These are phyloP conservation scores for Lathamus discolor DNA, from an alignment of 2,113 vertebrate species.

Conservation along the genomic window DNA sequence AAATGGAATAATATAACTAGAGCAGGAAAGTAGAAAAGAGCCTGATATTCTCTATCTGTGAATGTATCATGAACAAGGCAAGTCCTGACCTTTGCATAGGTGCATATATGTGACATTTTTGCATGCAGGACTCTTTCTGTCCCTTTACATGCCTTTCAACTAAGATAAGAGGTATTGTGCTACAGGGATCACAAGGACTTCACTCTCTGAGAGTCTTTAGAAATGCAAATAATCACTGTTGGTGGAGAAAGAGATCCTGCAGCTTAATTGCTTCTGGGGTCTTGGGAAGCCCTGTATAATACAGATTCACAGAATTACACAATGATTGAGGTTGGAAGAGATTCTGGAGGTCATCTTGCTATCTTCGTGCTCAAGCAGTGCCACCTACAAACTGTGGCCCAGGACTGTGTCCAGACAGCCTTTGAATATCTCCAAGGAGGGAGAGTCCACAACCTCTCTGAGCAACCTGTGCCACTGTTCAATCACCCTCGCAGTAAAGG, in stretches of 20 bases:
- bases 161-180: neutral
- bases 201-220: neutral
- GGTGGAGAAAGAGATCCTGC: neutral
- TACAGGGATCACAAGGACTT: neutral
- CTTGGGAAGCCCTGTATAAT: neutral
- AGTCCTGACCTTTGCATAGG: neutral
- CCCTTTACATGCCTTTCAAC: neutral
- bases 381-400: neutral
- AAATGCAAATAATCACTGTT: neutral
- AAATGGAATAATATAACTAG: neutral
- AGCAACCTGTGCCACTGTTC: neutral
- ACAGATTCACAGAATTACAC: neutral
- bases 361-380: neutral
- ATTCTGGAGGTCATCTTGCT: neutral
- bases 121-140: neutral
- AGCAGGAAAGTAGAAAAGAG: neutral
- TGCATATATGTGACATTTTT: neutral
- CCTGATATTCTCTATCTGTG: neutral
- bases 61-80: neutral
- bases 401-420: accelerated
- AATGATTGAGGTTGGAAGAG: neutral
- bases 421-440: neutral
- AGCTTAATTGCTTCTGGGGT: neutral
- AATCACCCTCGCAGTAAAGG: neutral
- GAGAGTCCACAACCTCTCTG: neutral